These are phyloP conservation scores for Acronicta psi DNA, from an alignment of 2,888 invertebrate species.

Conservation along the genomic window DNA sequence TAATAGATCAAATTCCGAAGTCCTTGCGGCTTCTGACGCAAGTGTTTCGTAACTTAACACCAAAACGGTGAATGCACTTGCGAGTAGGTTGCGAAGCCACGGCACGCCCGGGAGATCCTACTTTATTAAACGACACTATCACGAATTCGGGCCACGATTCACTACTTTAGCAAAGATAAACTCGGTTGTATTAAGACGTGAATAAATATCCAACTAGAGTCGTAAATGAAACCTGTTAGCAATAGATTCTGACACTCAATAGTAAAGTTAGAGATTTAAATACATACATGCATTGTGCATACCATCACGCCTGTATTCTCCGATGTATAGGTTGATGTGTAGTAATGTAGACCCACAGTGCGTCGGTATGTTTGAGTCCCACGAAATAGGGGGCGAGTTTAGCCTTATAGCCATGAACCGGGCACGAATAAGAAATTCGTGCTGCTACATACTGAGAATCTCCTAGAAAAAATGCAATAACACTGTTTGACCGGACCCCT, in stretches of 20 bases:
- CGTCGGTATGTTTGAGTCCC: too few species aligned
- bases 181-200: conserved; percentile 61
- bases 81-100: conserved; percentile 66
- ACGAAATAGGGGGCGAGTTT: too few species aligned
- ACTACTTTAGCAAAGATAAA: conserved; percentile 76
- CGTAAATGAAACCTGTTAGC: conserved; percentile 48
- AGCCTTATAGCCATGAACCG: too few species aligned
- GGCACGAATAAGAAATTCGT: too few species aligned
- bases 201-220: conserved; percentile 53
- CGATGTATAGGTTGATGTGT: too few species aligned
- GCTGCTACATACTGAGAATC: too few species aligned
- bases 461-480: too few species aligned
- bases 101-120: conserved; percentile 72
- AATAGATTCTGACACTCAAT: conserved; percentile 29
- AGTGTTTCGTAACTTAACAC: conserved; percentile 73
- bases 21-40: conserved; percentile 65
- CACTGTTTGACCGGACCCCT: too few species aligned
- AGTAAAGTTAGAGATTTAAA: conserved; percentile 10
- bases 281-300: too few species aligned
- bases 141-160: conserved; percentile 82
- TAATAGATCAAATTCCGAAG: conserved; percentile 57
- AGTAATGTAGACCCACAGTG: too few species aligned
- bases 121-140: conserved; percentile 80
- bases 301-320: too few species aligned
- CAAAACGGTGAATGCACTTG: conserved; percentile 77